Percentiles rank a stretch among this genome's conserved stretches.
phyloP scores from a whole-genome alignment of 1,140 invertebrate species.

The Arion vulgaris region DNA sequence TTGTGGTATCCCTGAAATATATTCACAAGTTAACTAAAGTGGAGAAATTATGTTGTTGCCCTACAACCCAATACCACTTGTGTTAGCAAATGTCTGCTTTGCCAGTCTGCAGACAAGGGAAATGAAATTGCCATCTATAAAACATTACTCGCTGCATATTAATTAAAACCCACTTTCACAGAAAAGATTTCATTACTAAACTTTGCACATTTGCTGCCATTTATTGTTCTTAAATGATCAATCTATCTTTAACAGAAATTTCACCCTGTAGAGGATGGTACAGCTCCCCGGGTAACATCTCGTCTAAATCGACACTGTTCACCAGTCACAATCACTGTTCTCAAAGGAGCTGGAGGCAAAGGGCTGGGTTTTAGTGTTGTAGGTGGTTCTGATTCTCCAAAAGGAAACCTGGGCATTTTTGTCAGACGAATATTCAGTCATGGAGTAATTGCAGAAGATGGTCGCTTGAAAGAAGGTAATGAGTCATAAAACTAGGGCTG shows the following conservation, averaged over 20 bases:
- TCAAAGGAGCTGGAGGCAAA: conserved; percentile 87
- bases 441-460: conserved; percentile 88
- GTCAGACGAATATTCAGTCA: conserved; percentile 91
- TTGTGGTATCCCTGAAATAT: no score
- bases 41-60: no score
- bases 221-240: no score
- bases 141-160: no score
- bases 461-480: conserved; percentile 87
- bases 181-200: no score
- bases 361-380: conserved; percentile 93
- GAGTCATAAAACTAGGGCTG: conserved; percentile 81
- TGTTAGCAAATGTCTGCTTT: no score
- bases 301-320: conserved; percentile 35
- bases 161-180: no score
- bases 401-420: conserved; percentile 92
- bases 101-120: no score
- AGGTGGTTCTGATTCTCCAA: conserved; percentile 89
- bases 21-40: no score
- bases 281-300: neutral
- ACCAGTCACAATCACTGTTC: conserved; percentile 79
- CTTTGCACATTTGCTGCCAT: no score
- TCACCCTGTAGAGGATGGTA: conserved; percentile 31
- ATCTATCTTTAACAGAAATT: conserved; percentile 33
- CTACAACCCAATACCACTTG: no score
- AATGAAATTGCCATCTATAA: no score